A percentile compares a stretch with the other conserved stretches of the same genome.
These are phyloP conservation scores for Macaca mulatta DNA, from an alignment of 2,113 vertebrate species.

Conservation along the genomic window DNA sequence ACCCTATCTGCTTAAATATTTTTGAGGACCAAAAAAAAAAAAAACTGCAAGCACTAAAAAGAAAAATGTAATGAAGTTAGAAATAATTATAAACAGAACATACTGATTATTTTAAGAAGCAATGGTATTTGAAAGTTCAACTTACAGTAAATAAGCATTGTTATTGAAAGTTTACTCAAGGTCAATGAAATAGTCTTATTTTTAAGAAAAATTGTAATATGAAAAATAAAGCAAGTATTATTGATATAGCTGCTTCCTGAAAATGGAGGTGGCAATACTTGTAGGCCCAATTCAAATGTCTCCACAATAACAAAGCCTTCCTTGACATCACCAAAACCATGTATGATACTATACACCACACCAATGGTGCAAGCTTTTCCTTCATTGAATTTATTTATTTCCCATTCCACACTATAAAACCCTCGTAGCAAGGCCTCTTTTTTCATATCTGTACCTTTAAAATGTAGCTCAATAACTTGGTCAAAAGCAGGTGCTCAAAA, in stretches of 20 bases:
- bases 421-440: neutral
- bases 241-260: neutral
- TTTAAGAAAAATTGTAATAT: conserved; percentile 8
- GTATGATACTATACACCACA: no score
- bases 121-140: conserved; percentile 25
- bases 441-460: neutral
- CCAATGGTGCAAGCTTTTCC: neutral
- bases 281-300: neutral
- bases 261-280: neutral
- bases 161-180: neutral
- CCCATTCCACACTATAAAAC: neutral
- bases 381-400: neutral
- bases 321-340: neutral
- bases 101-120: neutral
- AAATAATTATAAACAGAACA: conserved; percentile 6
- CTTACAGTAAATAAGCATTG: conserved; percentile 11
- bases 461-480: neutral
- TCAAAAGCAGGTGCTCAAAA: neutral
- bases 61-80: neutral
- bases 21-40: neutral
- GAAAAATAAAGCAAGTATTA: neutral
- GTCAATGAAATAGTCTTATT: neutral
- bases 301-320: neutral
- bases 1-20: neutral
- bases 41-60: neutral